phyloP scores from a whole-genome alignment of 2,888 invertebrate species.

The Diploptera punctata region DNA sequence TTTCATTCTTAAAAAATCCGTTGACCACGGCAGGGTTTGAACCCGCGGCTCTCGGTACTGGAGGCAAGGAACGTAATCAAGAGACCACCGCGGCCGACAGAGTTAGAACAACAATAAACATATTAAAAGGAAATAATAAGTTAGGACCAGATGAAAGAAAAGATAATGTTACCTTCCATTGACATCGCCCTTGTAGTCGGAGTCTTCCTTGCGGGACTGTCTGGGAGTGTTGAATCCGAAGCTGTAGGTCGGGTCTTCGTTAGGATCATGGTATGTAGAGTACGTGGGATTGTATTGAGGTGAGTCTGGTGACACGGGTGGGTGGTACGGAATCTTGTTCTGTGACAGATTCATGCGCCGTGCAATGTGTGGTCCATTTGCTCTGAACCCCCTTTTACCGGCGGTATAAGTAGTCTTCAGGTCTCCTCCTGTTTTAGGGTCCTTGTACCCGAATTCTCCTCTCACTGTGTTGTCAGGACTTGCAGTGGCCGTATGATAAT shows the following conservation, averaged over 20 bases:
- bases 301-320: conserved; percentile 47
- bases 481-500: conserved; percentile 70
- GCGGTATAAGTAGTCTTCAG: conserved; percentile 78
- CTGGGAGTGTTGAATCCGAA: conserved; percentile 72
- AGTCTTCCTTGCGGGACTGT: conserved; percentile 71
- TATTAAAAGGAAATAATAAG: neutral
- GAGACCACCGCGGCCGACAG: neutral
- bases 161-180: no score
- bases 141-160: neutral
- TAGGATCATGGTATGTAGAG: conserved; percentile 77
- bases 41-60: no score
- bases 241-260: conserved; percentile 77
- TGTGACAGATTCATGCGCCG: conserved; percentile 76
- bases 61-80: no score
- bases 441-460: conserved; percentile 66
- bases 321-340: conserved; percentile 50
- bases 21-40: no score
- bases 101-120: neutral
- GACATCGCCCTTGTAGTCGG: conserved; percentile 53
- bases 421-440: conserved; percentile 71
- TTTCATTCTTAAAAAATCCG: no score
- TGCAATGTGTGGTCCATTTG: conserved; percentile 75
- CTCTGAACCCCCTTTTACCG: conserved; percentile 79
- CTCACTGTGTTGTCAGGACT: conserved; percentile 69
- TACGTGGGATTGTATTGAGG: conserved; percentile 61